These are phyloP conservation scores for Oophaga pumilio DNA, from an alignment of 2,113 vertebrate species.

Conservation along the genomic window DNA sequence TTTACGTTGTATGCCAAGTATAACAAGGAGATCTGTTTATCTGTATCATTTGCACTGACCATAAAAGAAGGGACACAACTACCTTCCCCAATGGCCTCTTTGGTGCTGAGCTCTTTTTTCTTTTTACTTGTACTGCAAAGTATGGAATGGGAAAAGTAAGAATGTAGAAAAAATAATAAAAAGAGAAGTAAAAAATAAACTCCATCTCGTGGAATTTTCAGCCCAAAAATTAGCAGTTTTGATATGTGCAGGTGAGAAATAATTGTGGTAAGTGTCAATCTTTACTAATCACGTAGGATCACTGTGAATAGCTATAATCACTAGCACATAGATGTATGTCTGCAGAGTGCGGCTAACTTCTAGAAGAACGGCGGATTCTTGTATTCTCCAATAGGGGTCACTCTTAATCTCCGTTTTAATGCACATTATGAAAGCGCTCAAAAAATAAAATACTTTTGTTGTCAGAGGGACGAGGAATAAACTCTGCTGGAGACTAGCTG, in stretches of 20 bases:
- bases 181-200: neutral
- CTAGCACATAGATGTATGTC: neutral
- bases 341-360: too few relatives aligned
- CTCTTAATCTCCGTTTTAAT: slow-evolving; percentile 40
- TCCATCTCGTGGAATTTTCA: neutral
- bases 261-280: neutral
- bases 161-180: neutral
- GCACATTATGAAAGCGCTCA: slow-evolving; percentile 37
- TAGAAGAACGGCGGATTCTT: neutral
- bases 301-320: neutral
- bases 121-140: neutral
- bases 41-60: too few relatives aligned
- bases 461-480: slow-evolving; percentile 24
- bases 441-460: slow-evolving; percentile 35
- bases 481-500: slow-evolving; percentile 39
- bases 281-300: neutral
- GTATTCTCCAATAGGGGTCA: slow-evolving; percentile 35
- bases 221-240: neutral
- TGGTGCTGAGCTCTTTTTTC: too few relatives aligned
- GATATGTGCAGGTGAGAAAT: neutral
- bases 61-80: neutral
- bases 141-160: neutral
- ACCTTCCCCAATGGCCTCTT: too few relatives aligned
- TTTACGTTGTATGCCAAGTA: too few relatives aligned
- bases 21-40: too few relatives aligned